Evolutionary conservation across 2,113 vertebrate species (phyloP).

Genomic region (Stegostoma tigrinum): DNA sequence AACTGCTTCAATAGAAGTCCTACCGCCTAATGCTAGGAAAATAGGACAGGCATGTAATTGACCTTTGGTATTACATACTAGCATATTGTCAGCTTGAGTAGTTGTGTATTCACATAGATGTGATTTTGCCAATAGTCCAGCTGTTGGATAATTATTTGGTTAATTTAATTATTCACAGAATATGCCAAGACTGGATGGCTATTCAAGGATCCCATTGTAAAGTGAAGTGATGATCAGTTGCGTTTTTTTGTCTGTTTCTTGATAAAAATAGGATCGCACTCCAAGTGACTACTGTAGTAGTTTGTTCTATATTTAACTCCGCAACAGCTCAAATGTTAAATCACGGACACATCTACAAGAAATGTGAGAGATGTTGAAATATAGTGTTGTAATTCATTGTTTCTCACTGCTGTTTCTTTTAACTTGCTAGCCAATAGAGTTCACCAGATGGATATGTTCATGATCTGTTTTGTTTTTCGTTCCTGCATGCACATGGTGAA

Average conservation of each 20-base stretch:
- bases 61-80: not conserved
- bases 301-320: not conserved
- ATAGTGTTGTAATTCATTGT: not conserved
- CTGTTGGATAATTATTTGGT: not conserved
- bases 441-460: slow-evolving; percentile 67
- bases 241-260: not conserved
- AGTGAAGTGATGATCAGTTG: not conserved
- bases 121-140: not conserved
- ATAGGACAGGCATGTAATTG: not conserved
- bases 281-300: too few species aligned
- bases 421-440: slow-evolving; percentile 62
- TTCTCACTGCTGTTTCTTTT: slow-evolving; percentile 36
- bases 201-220: not conserved
- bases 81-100: not conserved
- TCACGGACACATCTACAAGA: not conserved
- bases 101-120: too few species aligned
- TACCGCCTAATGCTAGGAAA: too few species aligned
- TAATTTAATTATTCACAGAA: not conserved
- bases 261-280: not conserved
- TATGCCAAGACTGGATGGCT: not conserved
- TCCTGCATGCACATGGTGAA: not conserved
- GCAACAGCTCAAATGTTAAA: not conserved
- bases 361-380: not conserved
- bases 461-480: slow-evolving; percentile 36
- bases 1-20: too few species aligned